Base-by-base conservation (phyloP, 1,140 invertebrate species). In the Drosophila nigromelanica region DNA sequence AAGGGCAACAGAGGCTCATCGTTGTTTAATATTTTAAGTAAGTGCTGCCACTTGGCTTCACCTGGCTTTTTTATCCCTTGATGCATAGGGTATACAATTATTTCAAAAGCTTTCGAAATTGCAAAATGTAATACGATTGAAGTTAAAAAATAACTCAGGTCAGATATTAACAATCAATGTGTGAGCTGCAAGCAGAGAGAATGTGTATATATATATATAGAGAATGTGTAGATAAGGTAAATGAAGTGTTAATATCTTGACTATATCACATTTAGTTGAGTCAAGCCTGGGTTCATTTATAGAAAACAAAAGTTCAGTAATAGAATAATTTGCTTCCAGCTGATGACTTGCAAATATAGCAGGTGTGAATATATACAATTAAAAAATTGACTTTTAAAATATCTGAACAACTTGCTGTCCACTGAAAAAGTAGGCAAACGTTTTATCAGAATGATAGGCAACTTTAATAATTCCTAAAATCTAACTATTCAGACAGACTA, bases 1-100 rank as follows among this genome's bases (percentile, higher is more conserved):
- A 79, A 78, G 75, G 67, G 68, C 66, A 75, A 81, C 78, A 82
- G 68, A 73, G 82, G 78, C 74, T 89, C 76, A 76, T 48, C 40
- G 76, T 80, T 83, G 79, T 89, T 89, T 89, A 89, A 89, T 89
- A 83, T 79, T 83, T 89, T 89, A 89, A 89, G 83, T 89, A 89
- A 89, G 83, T 89, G 83, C 76, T 82, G 78, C 56, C 67, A 76
- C 76, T 78, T 63, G 67, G 50, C 61, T 76, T 78, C 70, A 55
- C 54, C 56, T 52, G 27, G 15, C 6, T 35, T 35, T 18, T 15
- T 51, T 15, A n/a, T 15, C 24, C 24, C 27, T 30, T 6, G 24
- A 27, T 27, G 24, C 24, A 27, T 27, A 27, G 5, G 24, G 3
- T 27, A 47, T 12, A 47, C 24, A 11, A 27, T 8, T 27, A 12